Percentiles rank a stretch among this genome's conserved stretches.
phyloP scores from a whole-genome alignment of 2,888 invertebrate species.

The Acanthosoma haemorrhoidale region DNA sequence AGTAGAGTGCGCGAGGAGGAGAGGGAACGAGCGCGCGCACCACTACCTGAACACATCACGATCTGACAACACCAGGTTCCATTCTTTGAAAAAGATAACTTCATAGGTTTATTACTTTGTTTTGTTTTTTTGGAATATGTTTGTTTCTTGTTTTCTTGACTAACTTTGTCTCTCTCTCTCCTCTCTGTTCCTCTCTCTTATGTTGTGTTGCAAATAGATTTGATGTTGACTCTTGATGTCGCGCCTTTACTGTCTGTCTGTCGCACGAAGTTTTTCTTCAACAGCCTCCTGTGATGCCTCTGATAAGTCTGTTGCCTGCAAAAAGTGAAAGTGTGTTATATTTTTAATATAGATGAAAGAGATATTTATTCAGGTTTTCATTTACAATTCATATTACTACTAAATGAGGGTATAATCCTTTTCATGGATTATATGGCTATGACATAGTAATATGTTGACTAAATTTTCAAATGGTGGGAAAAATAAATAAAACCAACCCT shows the following conservation, averaged over 20 bases:
- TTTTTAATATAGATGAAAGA: too few species aligned
- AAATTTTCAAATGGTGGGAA: too few species aligned
- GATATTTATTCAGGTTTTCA: too few species aligned
- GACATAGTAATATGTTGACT: too few species aligned
- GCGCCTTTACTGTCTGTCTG: conserved; percentile 75
- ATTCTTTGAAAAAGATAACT: neutral
- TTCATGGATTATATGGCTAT: too few species aligned
- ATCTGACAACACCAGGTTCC: conserved; percentile 20
- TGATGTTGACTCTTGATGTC: conserved; percentile 21
- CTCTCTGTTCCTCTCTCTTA: conserved; percentile 26
- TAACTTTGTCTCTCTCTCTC: conserved; percentile 18
- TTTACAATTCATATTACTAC: too few species aligned
- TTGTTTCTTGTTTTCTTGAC: conserved; percentile 17
- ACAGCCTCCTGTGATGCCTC: conserved; percentile 91
- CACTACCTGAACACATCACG: conserved; percentile 7
- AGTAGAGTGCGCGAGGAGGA: conserved; percentile 26
- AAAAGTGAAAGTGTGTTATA: conserved; percentile 27
- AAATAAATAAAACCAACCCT: too few species aligned
- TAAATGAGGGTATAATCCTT: too few species aligned
- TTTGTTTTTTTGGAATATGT: conserved; percentile 25
- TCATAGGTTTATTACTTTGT: conserved; percentile 24
- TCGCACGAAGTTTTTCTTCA: conserved; percentile 88
- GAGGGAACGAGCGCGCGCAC: conserved; percentile 19
- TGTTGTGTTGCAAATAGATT: conserved; percentile 25
- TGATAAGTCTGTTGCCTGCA: conserved; percentile 83